phyloP scores from a whole-genome alignment of 2,113 vertebrate genomes.

The Semnornis frantzii region DNA sequence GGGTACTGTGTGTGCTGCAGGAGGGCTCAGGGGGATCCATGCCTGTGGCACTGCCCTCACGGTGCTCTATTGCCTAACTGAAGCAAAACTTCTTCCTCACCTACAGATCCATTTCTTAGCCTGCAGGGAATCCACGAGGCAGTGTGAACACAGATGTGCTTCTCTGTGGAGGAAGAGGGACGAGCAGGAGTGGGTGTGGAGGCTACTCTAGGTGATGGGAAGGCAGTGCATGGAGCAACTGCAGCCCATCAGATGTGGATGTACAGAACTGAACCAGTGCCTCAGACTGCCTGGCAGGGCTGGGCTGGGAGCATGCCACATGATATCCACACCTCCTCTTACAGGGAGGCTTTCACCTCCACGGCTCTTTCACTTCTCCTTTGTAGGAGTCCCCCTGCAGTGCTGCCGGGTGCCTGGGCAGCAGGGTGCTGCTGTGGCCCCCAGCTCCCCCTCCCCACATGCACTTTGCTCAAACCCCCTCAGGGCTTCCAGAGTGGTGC shows the following conservation, averaged over 20 bases:
- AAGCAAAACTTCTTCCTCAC: neutral
- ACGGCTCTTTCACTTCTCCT: too few species aligned
- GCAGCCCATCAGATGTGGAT: neutral
- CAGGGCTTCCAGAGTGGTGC: neutral
- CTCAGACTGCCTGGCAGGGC: neutral
- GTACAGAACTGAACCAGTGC: neutral
- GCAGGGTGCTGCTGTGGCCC: neutral
- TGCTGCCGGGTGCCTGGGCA: neutral
- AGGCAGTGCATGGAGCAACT: neutral
- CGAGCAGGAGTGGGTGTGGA: neutral
- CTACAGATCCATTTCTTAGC: neutral
- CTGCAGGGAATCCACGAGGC: slow-evolving; percentile 13
- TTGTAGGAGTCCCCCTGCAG: neutral
- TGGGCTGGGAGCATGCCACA: neutral
- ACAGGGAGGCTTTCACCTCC: neutral
- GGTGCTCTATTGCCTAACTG: neutral
- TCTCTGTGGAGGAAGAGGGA: neutral
- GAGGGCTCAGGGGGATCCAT: neutral
- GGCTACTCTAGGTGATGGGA: neutral
- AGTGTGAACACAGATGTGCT: neutral
- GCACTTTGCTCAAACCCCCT: neutral
- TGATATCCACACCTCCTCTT: neutral
- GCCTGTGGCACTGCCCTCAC: neutral
- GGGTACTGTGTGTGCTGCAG: neutral
- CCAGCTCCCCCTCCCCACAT: neutral